These are phyloP conservation scores for Malacoctenus gilli DNA, from an alignment of 2,797 vertebrate genomes.

Conservation along the genomic window DNA sequence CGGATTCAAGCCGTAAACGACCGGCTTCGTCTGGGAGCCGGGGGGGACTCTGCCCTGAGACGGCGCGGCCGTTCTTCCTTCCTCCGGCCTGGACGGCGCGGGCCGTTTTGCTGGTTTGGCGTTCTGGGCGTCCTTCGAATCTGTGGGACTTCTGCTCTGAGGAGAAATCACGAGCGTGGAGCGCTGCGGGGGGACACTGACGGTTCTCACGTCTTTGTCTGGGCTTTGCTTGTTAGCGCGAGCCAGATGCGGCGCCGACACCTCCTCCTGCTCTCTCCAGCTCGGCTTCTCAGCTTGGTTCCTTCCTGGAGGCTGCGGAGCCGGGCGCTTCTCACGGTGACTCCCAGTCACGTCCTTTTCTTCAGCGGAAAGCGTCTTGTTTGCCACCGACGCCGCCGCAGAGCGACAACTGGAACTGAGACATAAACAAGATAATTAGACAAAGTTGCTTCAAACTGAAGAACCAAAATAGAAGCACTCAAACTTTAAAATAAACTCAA, in stretches of 20 bases:
- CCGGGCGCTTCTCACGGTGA: conserved; percentile 62
- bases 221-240: conserved; percentile 27
- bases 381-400: conserved; percentile 11
- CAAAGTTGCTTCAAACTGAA: not conserved
- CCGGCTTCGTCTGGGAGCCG: conserved; percentile 9
- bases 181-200: conserved; percentile 48
- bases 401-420: conserved; percentile 47
- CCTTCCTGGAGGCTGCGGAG: conserved; percentile 71
- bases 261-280: conserved; percentile 32
- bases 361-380: not conserved
- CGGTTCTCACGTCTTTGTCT: conserved; percentile 41
- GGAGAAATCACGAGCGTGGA: conserved; percentile 46
- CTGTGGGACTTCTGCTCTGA: conserved; percentile 22
- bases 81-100: conserved; percentile 63
- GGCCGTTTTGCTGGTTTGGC: conserved; percentile 60
- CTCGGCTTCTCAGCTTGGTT: conserved; percentile 12
- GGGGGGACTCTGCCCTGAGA: not conserved
- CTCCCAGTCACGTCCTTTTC: conserved; percentile 33
- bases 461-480: too few relatives aligned
- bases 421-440: not conserved
- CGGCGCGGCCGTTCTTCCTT: too few relatives aligned
- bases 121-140: conserved; percentile 27
- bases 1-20: conserved; percentile 58
- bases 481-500: too few relatives aligned
- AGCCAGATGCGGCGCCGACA: not conserved